Percentiles rank a stretch among this genome's conserved stretches.
These are phyloP conservation scores for Sinocyclocheilus anophthalmus DNA, from an alignment of 2,113 vertebrate genomes.

Conservation along the genomic window DNA sequence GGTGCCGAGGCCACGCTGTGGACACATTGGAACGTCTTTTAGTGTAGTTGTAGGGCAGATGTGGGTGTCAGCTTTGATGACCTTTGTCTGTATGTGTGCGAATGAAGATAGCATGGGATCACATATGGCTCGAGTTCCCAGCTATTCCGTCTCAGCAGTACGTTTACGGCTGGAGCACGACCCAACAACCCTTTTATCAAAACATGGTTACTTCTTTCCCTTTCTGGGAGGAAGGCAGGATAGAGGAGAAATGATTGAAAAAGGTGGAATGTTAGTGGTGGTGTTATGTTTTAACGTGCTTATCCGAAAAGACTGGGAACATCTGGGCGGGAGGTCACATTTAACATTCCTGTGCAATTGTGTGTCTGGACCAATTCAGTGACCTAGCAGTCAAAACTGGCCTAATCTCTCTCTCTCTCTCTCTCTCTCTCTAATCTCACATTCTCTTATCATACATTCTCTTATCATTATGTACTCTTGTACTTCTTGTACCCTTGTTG, in stretches of 20 bases:
- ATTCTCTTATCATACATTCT: conserved; percentile 48
- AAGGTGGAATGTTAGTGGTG: conserved; percentile 57
- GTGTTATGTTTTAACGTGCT: conserved; percentile 58
- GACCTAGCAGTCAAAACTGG: conserved; percentile 56
- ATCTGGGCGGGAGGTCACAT: conserved; percentile 66
- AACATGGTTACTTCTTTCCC: conserved; percentile 63
- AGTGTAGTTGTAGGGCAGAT: conserved; percentile 52
- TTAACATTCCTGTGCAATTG: conserved; percentile 64
- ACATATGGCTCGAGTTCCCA: conserved; percentile 73
- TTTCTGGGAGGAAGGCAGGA: conserved; percentile 50
- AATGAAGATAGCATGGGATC: conserved; percentile 65
- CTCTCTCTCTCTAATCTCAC: not conserved
- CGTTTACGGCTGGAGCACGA: conserved; percentile 52
- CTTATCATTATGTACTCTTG: conserved; percentile 10
- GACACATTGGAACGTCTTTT: conserved; percentile 37
- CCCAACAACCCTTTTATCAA: conserved; percentile 46
- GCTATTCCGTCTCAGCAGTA: conserved; percentile 70
- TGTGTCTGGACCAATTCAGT: conserved; percentile 63
- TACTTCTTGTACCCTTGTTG: conserved; percentile 22
- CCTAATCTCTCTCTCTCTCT: conserved; percentile 48
- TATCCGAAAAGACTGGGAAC: conserved; percentile 62
- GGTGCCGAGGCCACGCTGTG: conserved; percentile 47
- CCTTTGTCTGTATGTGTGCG: conserved; percentile 60
- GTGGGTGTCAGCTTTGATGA: conserved; percentile 62
- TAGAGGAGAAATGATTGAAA: conserved; percentile 42